Evolutionary conservation across 2,888 invertebrate genomes (phyloP).

Genomic region (Agrochola litura): DNA sequence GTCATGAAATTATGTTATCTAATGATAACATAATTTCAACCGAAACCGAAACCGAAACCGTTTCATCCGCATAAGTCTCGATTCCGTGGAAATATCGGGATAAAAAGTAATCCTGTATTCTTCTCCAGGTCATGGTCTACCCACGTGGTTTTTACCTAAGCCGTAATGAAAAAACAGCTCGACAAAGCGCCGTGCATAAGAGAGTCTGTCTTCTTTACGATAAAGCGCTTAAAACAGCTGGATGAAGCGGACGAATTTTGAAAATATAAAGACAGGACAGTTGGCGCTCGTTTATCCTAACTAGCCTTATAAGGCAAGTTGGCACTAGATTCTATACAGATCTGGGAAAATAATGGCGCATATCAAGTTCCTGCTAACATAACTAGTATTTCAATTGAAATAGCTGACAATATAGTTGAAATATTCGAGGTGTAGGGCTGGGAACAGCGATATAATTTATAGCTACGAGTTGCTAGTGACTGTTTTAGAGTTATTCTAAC

Average conservation of each 20-base stretch:
- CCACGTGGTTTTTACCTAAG: background rate
- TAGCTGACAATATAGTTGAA: constrained; percentile 60
- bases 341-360: constrained; percentile 56
- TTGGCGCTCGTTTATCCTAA: constrained; percentile 54
- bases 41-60: too few relatives aligned
- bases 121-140: too few relatives aligned
- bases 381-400: constrained; percentile 57
- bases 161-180: background rate
- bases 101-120: too few relatives aligned
- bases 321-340: constrained; percentile 51
- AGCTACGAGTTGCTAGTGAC: constrained; percentile 5
- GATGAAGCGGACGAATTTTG: constrained; percentile 35
- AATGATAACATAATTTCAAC: too few relatives aligned
- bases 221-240: constrained; percentile 35
- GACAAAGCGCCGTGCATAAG: background rate
- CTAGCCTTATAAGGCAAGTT: constrained; percentile 49
- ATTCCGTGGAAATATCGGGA: too few relatives aligned
- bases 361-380: constrained; percentile 50
- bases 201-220: constrained; percentile 15
- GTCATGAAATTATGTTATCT: background rate
- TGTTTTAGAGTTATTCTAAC: constrained; percentile 38
- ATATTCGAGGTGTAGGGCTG: constrained; percentile 56
- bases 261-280: constrained; percentile 46
- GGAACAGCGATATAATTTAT: constrained; percentile 54
- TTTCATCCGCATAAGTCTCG: too few relatives aligned